Base-by-base conservation (phyloP, 53 echinoderm and acorn worm genomes). In the Paelopatides confundens region DNA sequence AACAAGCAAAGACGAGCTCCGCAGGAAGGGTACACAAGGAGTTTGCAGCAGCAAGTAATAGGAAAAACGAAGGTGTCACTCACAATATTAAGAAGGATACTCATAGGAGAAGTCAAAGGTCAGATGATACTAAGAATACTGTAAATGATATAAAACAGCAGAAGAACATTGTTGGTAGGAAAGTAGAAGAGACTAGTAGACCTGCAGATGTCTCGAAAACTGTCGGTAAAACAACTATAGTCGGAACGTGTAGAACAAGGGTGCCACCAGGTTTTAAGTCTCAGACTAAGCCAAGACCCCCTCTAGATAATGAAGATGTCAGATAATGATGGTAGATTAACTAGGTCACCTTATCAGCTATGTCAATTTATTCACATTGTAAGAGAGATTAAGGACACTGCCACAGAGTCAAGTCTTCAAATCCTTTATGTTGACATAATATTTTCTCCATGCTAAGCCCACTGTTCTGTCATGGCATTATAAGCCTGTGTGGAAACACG, bases 301-400 rank as follows among this genome's bases (percentile, higher is more conserved):
- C 95, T 21, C 95, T 93, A 43, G 95, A 93, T 3, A 92, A 92
- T 86, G 94, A 90, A 58, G 85, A 94, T 4, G 63, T 85, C 69
- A 89, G 85, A 76, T 89, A 71, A 85, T 64, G 23, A 40, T 26
- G n/a, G 74, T 21, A 26, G 17, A 35, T 43, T 21, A 10, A 8
- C 10, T 43, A 43, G 43, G 43, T 43, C 43, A 1, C 43, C 8
- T 43, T 10, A 43, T 43, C 43, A 43, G 43, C 43, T 43, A 43
- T 12, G 43, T 43, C n/a, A n/a, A n/a, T n/a, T n/a, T n/a, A n/a
- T n/a, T n/a, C n/a, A n/a, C n/a, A n/a, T n/a, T n/a, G n/a, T n/a
- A n/a, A n/a, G n/a, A n/a, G n/a, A n/a, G n/a, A n/a, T n/a, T n/a
- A n/a, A n/a, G n/a, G n/a, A n/a, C n/a, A n/a, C n/a, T n/a, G n/a